Base-by-base conservation (phyloP, 23 tunicate genomes). In the Aplidium turbinatum region DNA sequence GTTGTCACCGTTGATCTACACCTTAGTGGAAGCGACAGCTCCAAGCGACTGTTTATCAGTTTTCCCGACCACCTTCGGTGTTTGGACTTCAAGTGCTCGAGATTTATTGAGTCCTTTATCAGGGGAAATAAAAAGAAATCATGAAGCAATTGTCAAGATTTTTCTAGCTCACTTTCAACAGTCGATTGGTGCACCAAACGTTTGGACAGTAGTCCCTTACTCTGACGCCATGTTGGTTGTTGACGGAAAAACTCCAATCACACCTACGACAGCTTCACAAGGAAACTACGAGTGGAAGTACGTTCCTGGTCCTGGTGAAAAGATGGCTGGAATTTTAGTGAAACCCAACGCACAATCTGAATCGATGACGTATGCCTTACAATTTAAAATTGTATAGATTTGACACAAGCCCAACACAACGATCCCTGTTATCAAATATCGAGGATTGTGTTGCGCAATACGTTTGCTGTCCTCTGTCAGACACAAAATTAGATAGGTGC, bases 281-380 rank as follows among this genome's bases (percentile, higher is more conserved):
- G 13, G 54, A 31, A 16, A 35, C 5, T 86, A 71, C 57, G 93
- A 86, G 32, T 86, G 85, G 85, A 83, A 72, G 0, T 86, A 78
- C 47, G 33, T 78, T 0, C 80, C 85, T n/a, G 85, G 93, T 13
- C 80, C 75, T 2, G 93, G 80, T 18, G 93, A 86, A 30, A 72
- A 78, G 33, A 61, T 56, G 28, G 38, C 78, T 1, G 68, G 84
- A 21, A 25, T 86, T 20, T 47, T 86, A 0, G 85, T 64, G 9
- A 66, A 78, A 33, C 32, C 66, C 5, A 47, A 65, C 7, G 83
- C 32, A 50, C 32, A 31, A 27, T 57, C 67, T 28, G 46, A 78
- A 26, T 60, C 83, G 1, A 66, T 78, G 83, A 65, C 72, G 23
- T 78, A 65, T 35, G 74, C 66, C 35, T 33, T 78, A 32, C 83